Evolutionary conservation across 2,888 invertebrate genomes (phyloP), one percentile per base, ranked within the genome.

Genomic region (Electrophaes corylata): DNA sequence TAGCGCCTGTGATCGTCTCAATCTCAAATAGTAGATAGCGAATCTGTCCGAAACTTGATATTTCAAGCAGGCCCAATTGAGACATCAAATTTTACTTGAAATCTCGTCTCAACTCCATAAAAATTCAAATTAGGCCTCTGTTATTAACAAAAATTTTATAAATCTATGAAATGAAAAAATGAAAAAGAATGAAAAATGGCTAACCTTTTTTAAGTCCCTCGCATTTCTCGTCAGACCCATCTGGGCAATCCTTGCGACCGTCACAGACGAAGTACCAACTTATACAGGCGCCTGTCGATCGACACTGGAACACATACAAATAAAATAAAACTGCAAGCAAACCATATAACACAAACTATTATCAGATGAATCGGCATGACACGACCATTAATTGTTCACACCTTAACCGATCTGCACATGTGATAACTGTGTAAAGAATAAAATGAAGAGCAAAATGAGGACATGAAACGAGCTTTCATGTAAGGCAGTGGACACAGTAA

Each of bases 181-280:
- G 3, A 14, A n/a, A 16, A 4, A n/a, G 12, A 14, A 12, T 39
- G 14, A 39, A 41, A 16, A n/a, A n/a, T 18, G 83, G 72, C 77
- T 81, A n/a, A 84, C 90, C 91, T 87, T 83, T 88, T 79, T 90
- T 88, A 75, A 89, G 91, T 66, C 93, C 93, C 73, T 92, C 90
- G 79, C 97, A 97, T 75, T 95, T 95, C 84, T 98, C 98, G 79
- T 98, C 98, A 0, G 97, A 97, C 16, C 96, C 96, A 75, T 97
- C 97, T 6, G 93, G 93, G 76, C 98, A 98, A 78, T 98, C 97
- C 63, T 94, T 93, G 65, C 96, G 94, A 8, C 96, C 96, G 80
- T 98, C 97, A 83, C 98, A 98, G 3, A 98, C 96, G 84, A 97
- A 97, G 92, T 96, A 97, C 97, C 97, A 97, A 72, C 97, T 97